These are phyloP conservation scores for Butorides virescens DNA, from an alignment of 2,113 vertebrate genomes.

Conservation along the genomic window DNA sequence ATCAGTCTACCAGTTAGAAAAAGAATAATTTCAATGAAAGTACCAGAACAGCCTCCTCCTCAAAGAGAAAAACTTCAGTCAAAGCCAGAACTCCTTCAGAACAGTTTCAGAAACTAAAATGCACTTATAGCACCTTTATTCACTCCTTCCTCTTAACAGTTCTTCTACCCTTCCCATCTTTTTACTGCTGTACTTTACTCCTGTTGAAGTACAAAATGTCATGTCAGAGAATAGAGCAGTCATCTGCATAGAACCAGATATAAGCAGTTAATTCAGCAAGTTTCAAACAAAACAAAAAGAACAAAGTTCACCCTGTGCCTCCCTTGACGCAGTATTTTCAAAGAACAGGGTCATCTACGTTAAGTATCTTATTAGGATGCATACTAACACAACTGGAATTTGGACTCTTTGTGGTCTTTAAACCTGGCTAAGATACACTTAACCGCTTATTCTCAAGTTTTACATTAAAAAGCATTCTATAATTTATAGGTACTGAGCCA, in stretches of 20 bases:
- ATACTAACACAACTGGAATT: neutral
- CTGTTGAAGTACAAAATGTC: neutral
- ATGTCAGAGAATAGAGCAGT: neutral
- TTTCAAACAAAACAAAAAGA: neutral
- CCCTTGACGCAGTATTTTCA: neutral
- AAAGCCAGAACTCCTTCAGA: neutral
- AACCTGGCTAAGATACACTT: neutral
- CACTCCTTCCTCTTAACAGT: neutral
- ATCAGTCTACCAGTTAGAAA: neutral
- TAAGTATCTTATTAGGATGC: neutral
- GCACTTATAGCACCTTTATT: neutral
- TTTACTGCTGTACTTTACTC: neutral
- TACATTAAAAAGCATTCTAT: neutral
- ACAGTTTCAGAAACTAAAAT: neutral
- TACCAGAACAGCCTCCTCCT: neutral
- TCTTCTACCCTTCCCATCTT: neutral
- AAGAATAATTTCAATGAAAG: neutral
- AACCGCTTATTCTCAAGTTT: neutral
- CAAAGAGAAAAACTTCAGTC: neutral
- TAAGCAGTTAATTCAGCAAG: neutral
- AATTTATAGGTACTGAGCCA: conserved; percentile 12
- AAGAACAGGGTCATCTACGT: neutral
- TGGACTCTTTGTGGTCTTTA: neutral
- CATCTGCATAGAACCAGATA: neutral
- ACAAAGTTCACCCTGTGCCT: neutral